Evolutionary conservation across 2,113 vertebrate genomes (phyloP).

Genomic region (Isurus oxyrinchus): DNA sequence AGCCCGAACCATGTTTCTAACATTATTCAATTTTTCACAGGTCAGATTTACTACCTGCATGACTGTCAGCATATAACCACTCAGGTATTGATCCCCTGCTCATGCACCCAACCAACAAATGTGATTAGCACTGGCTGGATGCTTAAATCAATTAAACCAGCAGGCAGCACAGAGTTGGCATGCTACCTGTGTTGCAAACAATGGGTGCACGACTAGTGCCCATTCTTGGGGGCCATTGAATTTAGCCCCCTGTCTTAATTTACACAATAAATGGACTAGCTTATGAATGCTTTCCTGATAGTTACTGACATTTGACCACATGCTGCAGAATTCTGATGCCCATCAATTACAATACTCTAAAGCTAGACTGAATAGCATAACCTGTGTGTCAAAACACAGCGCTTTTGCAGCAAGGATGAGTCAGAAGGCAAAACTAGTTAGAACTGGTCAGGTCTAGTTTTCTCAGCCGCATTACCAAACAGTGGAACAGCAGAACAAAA

Average conservation of each 20-base stretch:
- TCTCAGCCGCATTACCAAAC: background rate
- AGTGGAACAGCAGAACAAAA: background rate
- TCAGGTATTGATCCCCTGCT: too few species aligned
- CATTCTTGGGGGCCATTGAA: too few species aligned
- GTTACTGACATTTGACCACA: background rate
- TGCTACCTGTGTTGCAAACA: too few species aligned
- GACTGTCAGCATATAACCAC: too few species aligned
- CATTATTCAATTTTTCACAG: too few species aligned
- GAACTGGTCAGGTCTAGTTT: background rate
- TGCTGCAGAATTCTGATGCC: background rate
- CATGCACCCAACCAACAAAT: too few species aligned
- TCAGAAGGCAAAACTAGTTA: background rate
- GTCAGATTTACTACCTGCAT: too few species aligned
- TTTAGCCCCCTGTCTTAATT: background rate
- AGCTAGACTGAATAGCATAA: background rate
- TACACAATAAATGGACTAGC: background rate
- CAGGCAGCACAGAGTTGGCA: too few species aligned
- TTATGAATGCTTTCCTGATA: background rate
- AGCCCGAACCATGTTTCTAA: background rate
- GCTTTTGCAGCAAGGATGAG: background rate
- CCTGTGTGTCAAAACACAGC: background rate
- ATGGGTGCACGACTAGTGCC: too few species aligned
- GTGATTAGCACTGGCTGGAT: too few species aligned
- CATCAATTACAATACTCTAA: background rate
- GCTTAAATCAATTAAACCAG: too few species aligned